Base-by-base conservation (phyloP, 2,888 invertebrate species). In the Lysandra bellargus region DNA sequence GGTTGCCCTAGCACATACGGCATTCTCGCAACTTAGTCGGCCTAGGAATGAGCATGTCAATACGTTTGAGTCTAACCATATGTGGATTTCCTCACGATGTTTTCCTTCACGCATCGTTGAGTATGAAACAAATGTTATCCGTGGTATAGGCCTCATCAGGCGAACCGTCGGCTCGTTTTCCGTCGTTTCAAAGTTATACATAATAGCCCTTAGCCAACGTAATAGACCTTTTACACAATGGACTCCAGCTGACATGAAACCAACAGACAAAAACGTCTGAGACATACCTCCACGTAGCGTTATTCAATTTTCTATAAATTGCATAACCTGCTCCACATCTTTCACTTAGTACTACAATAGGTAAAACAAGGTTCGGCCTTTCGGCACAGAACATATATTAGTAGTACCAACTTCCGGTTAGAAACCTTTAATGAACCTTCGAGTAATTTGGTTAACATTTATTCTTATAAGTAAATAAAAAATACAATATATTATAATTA, bases 251-350 rank as follows among this genome's bases (percentile, higher is more conserved):
- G 33, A 57, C 17, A 57, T 57, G 17, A 17, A 74, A 30, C 74
- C 17, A 44, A n/a, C 44, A 44, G 44, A 74, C 74, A 44, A 74
- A 74, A 74, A 74, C 44, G 9, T 12, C 23, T 23, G 12, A 40
- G 74, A 74, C 23, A 74, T 74, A 23, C n/a, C 74, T 40, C 44
- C 40, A 44, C 74, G 74, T 74, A 74, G 40, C 44, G 74, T 44
- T 74, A 74, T 74, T 44, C 44, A 74, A 74, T 74, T 74, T 74
- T 74, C 74, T 74, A 74, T 74, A 23, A 73, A 40, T 74, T 74
- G n/a, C 74, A 44, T 74, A 74, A 74, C 44, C 3, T 44, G 74
- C 9, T 44, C 40, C 14, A 74, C 40, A 74, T 74, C 57, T 57
- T 74, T 44, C 40, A 23, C 74, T 74, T 69, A 37, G 37, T 69